Base-by-base conservation (phyloP, 1,140 invertebrate species). In the Nylanderia fulva region DNA sequence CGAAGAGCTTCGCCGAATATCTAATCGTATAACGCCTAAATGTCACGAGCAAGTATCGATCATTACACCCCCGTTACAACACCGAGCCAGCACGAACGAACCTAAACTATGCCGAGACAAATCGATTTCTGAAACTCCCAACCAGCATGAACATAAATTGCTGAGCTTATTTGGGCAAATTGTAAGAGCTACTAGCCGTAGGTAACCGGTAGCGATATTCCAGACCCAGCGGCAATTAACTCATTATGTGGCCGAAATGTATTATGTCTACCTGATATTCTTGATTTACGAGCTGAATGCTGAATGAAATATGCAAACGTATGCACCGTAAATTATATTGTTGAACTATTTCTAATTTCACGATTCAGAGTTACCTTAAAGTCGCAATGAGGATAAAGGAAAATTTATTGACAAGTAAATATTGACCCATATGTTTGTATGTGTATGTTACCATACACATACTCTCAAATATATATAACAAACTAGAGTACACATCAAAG, bases 131-230 rank as follows among this genome's bases (percentile, higher is more conserved):
- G 4, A 8, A 45, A 39, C 36, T 58, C 21, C 24, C 75, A 64
- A 13, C 75, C 66, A 11, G 48, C 9, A 7, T 54, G 56, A 39
- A 45, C 39, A 33, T 82, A 72, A 82, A 82, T 82, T 27, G 77
- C 77, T 58, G 36, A 45, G 77, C 77, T 82, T 82, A 82, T 72
- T 82, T 58, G 77, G 33, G 52, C 77, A 82, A 82, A 82, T 82
- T 82, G 77, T 82, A 82, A 82, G 77, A 58, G 77, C 77, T 63
- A 80, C 33, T 64, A 21, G 21, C 33, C 52, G 27, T 36, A 45
- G 64, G 52, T 71, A 71, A 79, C 64, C 48, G 36, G 64, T 39
- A 42, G 36, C 66, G 77, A 82, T 82, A 82, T 82, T 45, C 66
- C 68, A 52, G 66, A 42, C 52, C 77, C 36, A 13, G 66, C 66